These are phyloP conservation scores for Plebejus anna DNA, from an alignment of 2,888 invertebrate genomes.

Conservation along the genomic window DNA sequence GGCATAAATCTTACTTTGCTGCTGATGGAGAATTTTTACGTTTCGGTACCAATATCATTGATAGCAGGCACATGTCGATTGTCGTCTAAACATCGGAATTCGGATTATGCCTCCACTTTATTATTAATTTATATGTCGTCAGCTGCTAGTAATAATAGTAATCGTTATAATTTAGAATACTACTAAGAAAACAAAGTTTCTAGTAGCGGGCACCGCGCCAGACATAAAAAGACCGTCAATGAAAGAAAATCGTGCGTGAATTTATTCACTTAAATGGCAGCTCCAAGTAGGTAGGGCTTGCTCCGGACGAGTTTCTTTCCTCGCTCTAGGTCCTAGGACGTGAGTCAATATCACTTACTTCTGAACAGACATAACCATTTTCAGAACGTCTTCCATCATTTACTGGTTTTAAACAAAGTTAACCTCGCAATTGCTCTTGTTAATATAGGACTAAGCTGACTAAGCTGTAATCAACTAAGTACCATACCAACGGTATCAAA, in stretches of 20 bases:
- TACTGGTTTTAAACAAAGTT: not conserved
- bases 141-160: not conserved
- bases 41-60: not conserved
- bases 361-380: not conserved
- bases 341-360: not conserved
- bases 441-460: not conserved
- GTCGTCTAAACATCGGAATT: not conserved
- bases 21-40: not conserved
- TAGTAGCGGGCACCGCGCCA: slow-evolving; percentile 2
- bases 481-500: not conserved
- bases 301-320: not conserved
- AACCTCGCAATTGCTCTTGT: not conserved
- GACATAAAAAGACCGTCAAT: slow-evolving; percentile 19
- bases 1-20: not conserved
- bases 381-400: not conserved
- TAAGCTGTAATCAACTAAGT: not conserved
- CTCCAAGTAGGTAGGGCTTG: slow-evolving; percentile 13
- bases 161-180: not conserved
- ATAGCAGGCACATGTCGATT: not conserved
- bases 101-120: not conserved
- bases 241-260: slow-evolving; percentile 2
- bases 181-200: slow-evolving; percentile 13
- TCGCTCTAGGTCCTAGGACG: not conserved
- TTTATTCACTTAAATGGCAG: slow-evolving; percentile 16
- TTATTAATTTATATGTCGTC: not conserved